A percentile compares a stretch with the other conserved stretches of the same genome.
Conservation (phyloP, 2,113 vertebrate species). For the Morone chrysops region DNA sequence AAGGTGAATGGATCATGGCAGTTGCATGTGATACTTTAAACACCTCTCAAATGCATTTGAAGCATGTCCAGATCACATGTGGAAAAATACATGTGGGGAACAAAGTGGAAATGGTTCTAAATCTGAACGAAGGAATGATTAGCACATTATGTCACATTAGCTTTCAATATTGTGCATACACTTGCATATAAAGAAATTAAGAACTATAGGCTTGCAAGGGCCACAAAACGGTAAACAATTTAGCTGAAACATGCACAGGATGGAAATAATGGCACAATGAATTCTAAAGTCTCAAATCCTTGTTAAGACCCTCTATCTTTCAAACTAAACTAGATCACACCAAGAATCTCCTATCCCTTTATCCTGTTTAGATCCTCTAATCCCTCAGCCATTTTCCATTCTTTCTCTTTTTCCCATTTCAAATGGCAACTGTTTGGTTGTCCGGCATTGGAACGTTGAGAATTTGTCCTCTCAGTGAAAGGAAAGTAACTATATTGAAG, state of each 20-base stretch:
- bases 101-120: background rate
- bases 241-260: constrained; percentile 67
- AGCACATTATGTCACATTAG: background rate
- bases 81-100: background rate
- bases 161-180: constrained; percentile 2
- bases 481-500: constrained; percentile 81
- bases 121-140: background rate
- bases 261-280: constrained; percentile 81
- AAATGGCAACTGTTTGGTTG: constrained; percentile 83
- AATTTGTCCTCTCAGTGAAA: constrained; percentile 79
- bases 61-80: background rate
- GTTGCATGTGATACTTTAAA: background rate
- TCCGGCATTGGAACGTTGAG: constrained; percentile 83
- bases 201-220: constrained; percentile 26
- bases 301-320: constrained; percentile 85
- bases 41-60: background rate
- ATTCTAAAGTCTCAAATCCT: constrained; percentile 84
- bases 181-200: constrained; percentile 29
- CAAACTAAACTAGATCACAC: constrained; percentile 85
- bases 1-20: background rate
- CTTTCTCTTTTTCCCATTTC: constrained; percentile 76
- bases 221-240: constrained; percentile 70
- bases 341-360: constrained; percentile 82
- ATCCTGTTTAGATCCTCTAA: constrained; percentile 83
- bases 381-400: constrained; percentile 80